A percentile compares a stretch with the other conserved stretches of the same genome.
phyloP scores from a whole-genome alignment of 2,888 invertebrate species.

The Cheiracanthium punctorium region DNA sequence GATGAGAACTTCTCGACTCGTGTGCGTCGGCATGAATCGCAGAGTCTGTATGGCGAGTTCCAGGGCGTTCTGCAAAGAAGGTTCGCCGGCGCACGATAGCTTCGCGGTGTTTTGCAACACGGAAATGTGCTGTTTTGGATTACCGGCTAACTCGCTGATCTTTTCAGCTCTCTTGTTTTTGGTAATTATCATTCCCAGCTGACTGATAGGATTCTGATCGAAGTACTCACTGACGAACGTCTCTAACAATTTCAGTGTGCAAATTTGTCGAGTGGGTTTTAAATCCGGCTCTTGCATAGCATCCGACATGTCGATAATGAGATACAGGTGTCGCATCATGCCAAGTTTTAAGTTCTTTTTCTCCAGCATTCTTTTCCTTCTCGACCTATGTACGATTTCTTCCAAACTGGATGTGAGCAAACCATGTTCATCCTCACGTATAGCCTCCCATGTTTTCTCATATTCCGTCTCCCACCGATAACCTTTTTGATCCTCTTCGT shows the following conservation, averaged over 20 bases:
- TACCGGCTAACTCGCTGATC: slow-evolving; percentile 90
- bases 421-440: slow-evolving; percentile 96
- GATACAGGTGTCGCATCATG: slow-evolving; percentile 96
- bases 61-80: slow-evolving; percentile 95
- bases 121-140: slow-evolving; percentile 77
- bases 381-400: slow-evolving; percentile 92
- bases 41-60: slow-evolving; percentile 90
- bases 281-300: slow-evolving; percentile 96
- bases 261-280: slow-evolving; percentile 92
- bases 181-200: slow-evolving; percentile 92
- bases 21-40: slow-evolving; percentile 91
- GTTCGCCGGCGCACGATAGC: slow-evolving; percentile 88
- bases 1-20: slow-evolving; percentile 93
- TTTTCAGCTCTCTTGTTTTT: slow-evolving; percentile 96
- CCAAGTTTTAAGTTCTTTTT: slow-evolving; percentile 88
- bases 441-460: slow-evolving; percentile 97
- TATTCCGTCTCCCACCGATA: slow-evolving; percentile 97
- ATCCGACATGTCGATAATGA: slow-evolving; percentile 94
- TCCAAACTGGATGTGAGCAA: slow-evolving; percentile 92
- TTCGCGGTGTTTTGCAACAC: slow-evolving; percentile 78
- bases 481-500: slow-evolving; percentile 90
- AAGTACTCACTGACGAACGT: slow-evolving; percentile 97
- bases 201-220: slow-evolving; percentile 98
- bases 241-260: slow-evolving; percentile 92
- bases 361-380: slow-evolving; percentile 79